A percentile compares a stretch with the other conserved stretches of the same genome.
Conservation (phyloP, 2,113 vertebrate species). For the Piaya cayana region DNA sequence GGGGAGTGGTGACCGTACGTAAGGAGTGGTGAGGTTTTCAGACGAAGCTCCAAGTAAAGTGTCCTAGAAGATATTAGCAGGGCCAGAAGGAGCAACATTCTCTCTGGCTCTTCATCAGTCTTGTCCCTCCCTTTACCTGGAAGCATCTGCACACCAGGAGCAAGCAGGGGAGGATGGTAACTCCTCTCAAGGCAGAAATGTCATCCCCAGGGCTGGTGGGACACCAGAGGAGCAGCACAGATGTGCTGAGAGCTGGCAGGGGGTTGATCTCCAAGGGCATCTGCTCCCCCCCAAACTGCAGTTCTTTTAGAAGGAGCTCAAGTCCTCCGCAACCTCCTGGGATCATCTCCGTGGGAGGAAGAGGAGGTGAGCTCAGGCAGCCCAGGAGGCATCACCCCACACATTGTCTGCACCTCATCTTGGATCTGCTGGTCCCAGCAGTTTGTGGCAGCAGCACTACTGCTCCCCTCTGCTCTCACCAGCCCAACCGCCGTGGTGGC, state of each 20-base stretch:
- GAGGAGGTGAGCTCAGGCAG: not conserved
- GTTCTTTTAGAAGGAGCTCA: not conserved
- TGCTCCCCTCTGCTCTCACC: accelerated
- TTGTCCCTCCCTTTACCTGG: not conserved
- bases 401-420: not conserved
- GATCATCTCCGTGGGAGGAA: not conserved
- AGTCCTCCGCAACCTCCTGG: not conserved
- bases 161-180: not conserved
- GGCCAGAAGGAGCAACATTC: not conserved
- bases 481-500: not conserved
- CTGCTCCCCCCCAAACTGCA: not conserved
- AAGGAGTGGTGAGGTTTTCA: not conserved
- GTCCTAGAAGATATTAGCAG: not conserved
- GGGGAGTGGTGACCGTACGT: not conserved
- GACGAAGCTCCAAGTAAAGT: not conserved
- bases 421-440: not conserved
- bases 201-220: not conserved
- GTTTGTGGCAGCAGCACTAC: not conserved
- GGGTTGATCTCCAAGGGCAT: not conserved
- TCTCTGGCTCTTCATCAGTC: not conserved
- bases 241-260: not conserved
- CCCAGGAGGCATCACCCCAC: not conserved
- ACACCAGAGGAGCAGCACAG: not conserved
- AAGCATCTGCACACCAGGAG: not conserved
- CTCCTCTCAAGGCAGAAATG: not conserved